Percentiles rank a stretch among this genome's conserved stretches.
Conservation (phyloP, 2,888 invertebrate species). For the Pasiphila rectangulata region DNA sequence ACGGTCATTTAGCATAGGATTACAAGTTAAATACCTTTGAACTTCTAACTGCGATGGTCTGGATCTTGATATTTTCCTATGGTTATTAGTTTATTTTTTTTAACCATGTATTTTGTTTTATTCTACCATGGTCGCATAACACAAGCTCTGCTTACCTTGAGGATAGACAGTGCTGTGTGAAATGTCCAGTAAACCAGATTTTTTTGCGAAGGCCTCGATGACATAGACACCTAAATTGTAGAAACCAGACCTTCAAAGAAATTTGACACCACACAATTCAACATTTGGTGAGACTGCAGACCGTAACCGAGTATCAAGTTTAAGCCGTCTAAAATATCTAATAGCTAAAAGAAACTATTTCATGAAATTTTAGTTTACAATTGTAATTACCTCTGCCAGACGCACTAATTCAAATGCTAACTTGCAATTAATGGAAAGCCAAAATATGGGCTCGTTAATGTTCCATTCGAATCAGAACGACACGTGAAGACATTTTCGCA, state of each 20-base stretch:
- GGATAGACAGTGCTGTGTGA: too few species aligned
- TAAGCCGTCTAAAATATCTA: slow-evolving; percentile 15
- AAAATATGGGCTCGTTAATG: slow-evolving; percentile 24
- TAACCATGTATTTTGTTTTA: too few species aligned
- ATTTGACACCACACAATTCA: slow-evolving; percentile 7
- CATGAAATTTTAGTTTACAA: background rate
- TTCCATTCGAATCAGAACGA: slow-evolving; percentile 24
- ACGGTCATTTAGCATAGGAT: too few species aligned
- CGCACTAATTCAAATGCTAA: slow-evolving; percentile 6
- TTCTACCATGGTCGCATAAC: too few species aligned
- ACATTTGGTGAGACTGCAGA: slow-evolving; percentile 30
- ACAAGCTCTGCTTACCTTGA: too few species aligned
- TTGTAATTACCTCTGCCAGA: background rate
- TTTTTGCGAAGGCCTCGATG: too few species aligned
- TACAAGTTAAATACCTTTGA: too few species aligned
- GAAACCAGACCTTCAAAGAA: background rate
- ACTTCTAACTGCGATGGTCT: too few species aligned
- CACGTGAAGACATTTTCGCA: slow-evolving; percentile 42
- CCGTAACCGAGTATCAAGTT: slow-evolving; percentile 40
- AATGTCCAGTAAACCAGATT: too few species aligned
- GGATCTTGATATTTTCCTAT: too few species aligned
- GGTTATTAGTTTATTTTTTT: too few species aligned
- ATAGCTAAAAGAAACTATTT: background rate
- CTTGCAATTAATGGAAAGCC: background rate
- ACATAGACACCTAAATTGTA: too few species aligned